phyloP scores from a whole-genome alignment of 1,140 invertebrate genomes.

The Thaumetopoea pityocampa region DNA sequence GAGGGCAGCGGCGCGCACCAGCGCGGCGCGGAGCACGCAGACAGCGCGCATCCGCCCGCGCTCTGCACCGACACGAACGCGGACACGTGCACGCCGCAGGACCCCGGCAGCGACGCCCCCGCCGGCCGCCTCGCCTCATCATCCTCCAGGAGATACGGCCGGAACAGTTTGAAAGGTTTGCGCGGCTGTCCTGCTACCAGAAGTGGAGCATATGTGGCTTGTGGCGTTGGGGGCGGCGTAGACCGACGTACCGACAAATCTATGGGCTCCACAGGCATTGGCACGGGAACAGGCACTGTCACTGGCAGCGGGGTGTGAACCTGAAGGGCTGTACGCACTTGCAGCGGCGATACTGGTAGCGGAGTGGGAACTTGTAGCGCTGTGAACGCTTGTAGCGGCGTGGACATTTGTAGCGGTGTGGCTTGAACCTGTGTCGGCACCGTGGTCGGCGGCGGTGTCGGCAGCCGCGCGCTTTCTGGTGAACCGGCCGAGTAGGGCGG shows the following conservation, averaged over 20 bases:
- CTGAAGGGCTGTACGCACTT: too few species aligned
- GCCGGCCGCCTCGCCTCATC: slow-evolving; percentile 47
- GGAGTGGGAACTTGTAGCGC: slow-evolving; percentile 27
- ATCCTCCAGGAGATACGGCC: slow-evolving; percentile 72
- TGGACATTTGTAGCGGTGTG: too few species aligned
- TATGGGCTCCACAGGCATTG: slow-evolving; percentile 66
- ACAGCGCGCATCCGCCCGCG: slow-evolving; percentile 45
- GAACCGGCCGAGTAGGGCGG: slow-evolving; percentile 57
- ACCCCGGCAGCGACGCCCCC: slow-evolving; percentile 46
- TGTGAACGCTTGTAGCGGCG: slow-evolving; percentile 26
- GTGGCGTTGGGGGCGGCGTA: slow-evolving; percentile 37
- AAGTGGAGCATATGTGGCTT: slow-evolving; percentile 22
- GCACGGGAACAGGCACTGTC: slow-evolving; percentile 30
- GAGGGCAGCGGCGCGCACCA: slow-evolving; percentile 49
- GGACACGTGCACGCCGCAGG: slow-evolving; percentile 47
- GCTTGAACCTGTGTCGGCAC: slow-evolving; percentile 56
- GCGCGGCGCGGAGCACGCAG: slow-evolving; percentile 44
- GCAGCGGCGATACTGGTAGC: slow-evolving; percentile 32
- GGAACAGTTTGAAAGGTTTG: slow-evolving; percentile 80
- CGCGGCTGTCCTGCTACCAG: slow-evolving; percentile 36
- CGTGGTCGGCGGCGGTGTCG: slow-evolving; percentile 65
- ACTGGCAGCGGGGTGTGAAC: slow-evolving; percentile 26
- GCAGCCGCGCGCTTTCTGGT: slow-evolving; percentile 58
- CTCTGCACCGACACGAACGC: slow-evolving; percentile 62
- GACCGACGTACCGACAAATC: slow-evolving; percentile 73